Base-by-base conservation (phyloP, 53 echinoderm and acorn worm genomes). In the Paracentrotus lividus region DNA sequence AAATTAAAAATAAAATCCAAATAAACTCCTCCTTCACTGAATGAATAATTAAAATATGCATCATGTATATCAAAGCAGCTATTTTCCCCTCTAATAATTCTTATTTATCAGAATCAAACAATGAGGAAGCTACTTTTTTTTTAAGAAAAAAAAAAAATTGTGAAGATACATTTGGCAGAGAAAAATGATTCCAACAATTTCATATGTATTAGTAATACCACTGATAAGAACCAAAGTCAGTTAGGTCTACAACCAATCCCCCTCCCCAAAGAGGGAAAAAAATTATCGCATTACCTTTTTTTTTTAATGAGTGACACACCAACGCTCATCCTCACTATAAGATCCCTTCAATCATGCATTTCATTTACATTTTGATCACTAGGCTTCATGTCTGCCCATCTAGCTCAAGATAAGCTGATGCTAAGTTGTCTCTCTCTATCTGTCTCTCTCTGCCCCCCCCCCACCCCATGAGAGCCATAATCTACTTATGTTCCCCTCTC, bases 401-500 rank as follows among this genome's bases (percentile, higher is more conserved):
- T 40, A 38, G 36, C 38, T 6, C 40, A 20, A 21, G 38, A 72
- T 66, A 7, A 24, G n/a, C n/a, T n/a, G n/a, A n/a, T n/a, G n/a
- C n/a, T 33, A 32, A 67, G 67, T 33, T 15, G 2, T 67, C 67
- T 67, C 33, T 0, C 13, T 60, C 29, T 66, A 31, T 10, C 3
- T 21, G 38, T 69, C 18, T 38, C 69, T 36, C 13, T 0, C 72
- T 29, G 16, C 36, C 7, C 27, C 72, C 40, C 40, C n/a, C 16
- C 61, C 61, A n/a, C n/a, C 61, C 26, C 72, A 38, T 1, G 18
- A 32, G 72, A 72, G 38, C 72, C 16, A 72, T 40, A 40, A 72
- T 72, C 72, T 21, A 40, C 72, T 72, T 72, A 72, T 72, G 72
- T 72, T 72, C 21, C 40, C 10, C 40, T 72, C 72, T 20, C 40